These are phyloP conservation scores for Epistrophella euchroma DNA, from an alignment of 2,888 invertebrate species.

Conservation along the genomic window DNA sequence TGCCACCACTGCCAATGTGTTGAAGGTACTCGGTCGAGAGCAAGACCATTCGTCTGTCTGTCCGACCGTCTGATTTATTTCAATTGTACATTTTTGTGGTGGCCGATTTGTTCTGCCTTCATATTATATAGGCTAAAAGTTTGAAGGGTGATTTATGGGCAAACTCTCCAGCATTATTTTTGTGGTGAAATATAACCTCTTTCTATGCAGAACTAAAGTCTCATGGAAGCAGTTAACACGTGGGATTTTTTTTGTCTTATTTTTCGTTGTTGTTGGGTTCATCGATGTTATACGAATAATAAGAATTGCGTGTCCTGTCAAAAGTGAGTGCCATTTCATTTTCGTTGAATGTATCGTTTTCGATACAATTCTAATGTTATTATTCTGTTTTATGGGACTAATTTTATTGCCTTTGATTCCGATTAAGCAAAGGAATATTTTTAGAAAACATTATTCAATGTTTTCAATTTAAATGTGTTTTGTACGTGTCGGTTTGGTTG, in stretches of 20 bases:
- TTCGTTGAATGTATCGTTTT: slow-evolving; percentile 64
- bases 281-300: slow-evolving; percentile 37
- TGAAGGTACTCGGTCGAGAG: background rate
- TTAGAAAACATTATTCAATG: background rate
- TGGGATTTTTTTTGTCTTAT: background rate
- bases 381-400: slow-evolving; percentile 53
- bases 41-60: slow-evolving; percentile 5
- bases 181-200: slow-evolving; percentile 15
- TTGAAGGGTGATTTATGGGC: slow-evolving; percentile 63
- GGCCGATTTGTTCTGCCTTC: slow-evolving; percentile 36
- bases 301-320: slow-evolving; percentile 67
- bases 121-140: slow-evolving; percentile 8
- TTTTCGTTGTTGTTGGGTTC: background rate
- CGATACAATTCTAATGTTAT: slow-evolving; percentile 51
- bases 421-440: slow-evolving; percentile 10
- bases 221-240: slow-evolving; percentile 59
- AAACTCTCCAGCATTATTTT: slow-evolving; percentile 8
- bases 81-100: slow-evolving; percentile 44
- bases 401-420: slow-evolving; percentile 55
- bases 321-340: slow-evolving; percentile 55
- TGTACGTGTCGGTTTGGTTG: background rate
- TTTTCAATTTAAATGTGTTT: slow-evolving; percentile 32
- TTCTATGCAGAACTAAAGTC: slow-evolving; percentile 21
- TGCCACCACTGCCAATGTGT: too few relatives aligned
- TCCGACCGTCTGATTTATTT: slow-evolving; percentile 60